These are phyloP conservation scores for Etheostoma nigrum DNA, from an alignment of 2,797 vertebrate species.

Conservation along the genomic window DNA sequence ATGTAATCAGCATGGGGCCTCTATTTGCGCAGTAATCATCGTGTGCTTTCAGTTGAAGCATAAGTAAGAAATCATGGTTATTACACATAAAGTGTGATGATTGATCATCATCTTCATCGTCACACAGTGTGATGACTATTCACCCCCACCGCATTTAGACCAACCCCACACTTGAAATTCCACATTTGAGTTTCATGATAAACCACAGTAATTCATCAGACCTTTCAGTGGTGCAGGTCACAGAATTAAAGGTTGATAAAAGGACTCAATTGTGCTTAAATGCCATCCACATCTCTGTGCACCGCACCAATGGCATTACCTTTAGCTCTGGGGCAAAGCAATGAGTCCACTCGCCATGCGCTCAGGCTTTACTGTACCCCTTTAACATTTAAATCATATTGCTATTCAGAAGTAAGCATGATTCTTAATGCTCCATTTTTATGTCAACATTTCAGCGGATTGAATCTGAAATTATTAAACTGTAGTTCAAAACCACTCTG, in stretches of 20 bases:
- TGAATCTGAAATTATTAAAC: not conserved
- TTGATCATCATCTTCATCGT: not conserved
- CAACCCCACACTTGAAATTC: slow-evolving; percentile 2
- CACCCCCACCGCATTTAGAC: not conserved
- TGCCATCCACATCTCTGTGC: slow-evolving; percentile 42
- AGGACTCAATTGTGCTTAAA: slow-evolving; percentile 45
- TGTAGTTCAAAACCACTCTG: not conserved
- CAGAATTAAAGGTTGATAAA: slow-evolving; percentile 53
- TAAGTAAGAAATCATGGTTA: not conserved
- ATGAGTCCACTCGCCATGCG: slow-evolving; percentile 24
- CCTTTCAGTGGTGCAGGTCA: slow-evolving; percentile 24
- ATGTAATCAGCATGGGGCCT: not conserved
- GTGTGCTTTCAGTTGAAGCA: not conserved
- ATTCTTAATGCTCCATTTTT: slow-evolving; percentile 14
- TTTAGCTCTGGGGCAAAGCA: slow-evolving; percentile 38
- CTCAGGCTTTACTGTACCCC: slow-evolving; percentile 31
- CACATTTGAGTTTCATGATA: not conserved
- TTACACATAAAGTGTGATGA: not conserved
- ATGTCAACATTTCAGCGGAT: not conserved
- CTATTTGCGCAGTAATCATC: not conserved
- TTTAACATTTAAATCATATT: slow-evolving; percentile 53
- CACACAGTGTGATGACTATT: not conserved
- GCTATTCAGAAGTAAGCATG: slow-evolving; percentile 28
- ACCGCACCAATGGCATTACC: slow-evolving; percentile 20
- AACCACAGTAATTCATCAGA: slow-evolving; percentile 36